Conservation (phyloP, 2,113 vertebrate genomes). For the Pollimyrus isidori region DNA sequence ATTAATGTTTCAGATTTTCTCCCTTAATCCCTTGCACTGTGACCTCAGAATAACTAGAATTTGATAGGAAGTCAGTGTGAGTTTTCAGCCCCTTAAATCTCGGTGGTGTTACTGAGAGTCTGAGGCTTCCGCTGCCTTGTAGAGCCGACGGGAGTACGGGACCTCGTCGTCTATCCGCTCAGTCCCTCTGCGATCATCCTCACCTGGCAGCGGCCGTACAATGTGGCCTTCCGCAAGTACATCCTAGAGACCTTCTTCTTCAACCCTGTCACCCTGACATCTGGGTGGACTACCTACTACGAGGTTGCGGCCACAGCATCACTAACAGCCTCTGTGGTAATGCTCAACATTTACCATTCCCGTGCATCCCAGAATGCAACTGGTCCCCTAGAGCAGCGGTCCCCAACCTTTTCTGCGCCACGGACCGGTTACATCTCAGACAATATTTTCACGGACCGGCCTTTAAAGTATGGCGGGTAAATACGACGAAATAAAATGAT, state of each 20-base stretch:
- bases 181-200: slow-evolving; percentile 82
- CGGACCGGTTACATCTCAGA: too few species aligned
- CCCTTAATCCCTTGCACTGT: neutral
- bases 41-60: neutral
- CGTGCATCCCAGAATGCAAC: neutral
- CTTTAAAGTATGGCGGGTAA: too few species aligned
- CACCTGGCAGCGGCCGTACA: slow-evolving; percentile 85
- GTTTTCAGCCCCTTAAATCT: neutral
- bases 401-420: too few species aligned
- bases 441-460: too few species aligned
- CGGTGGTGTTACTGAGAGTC: neutral
- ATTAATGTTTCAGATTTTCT: neutral
- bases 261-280: slow-evolving; percentile 78
- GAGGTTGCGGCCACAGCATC: slow-evolving; percentile 86
- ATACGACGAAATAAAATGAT: too few species aligned
- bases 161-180: slow-evolving; percentile 80
- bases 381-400: neutral
- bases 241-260: slow-evolving; percentile 93
- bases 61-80: neutral
- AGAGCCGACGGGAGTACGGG: slow-evolving; percentile 87
- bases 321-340: slow-evolving; percentile 85
- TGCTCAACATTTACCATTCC: neutral
- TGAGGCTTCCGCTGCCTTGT: neutral
- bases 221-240: slow-evolving; percentile 87
- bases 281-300: slow-evolving; percentile 93